phyloP scores from a whole-genome alignment of 30 jellyfish, hydroid and myxozoan species.

The Aurelia aurita complex sp. Pacific region DNA sequence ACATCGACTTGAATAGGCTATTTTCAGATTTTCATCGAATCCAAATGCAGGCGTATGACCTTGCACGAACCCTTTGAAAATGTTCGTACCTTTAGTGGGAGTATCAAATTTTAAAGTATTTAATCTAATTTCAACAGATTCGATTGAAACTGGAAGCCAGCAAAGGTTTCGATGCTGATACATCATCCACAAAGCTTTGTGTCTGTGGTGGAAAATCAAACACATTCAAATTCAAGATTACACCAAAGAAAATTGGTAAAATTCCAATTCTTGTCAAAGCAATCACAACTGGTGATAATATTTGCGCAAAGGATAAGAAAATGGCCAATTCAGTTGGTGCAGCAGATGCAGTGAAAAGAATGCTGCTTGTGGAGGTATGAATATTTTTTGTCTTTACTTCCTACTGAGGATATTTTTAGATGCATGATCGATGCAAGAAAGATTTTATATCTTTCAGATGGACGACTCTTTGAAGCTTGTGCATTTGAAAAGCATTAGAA shows the following conservation, averaged over 20 bases:
- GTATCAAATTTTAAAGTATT: no score
- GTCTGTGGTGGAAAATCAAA: constrained; percentile 72
- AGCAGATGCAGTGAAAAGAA: constrained; percentile 67
- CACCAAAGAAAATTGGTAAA: constrained; percentile 71
- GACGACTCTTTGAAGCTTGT: no score
- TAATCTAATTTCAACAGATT: constrained; percentile 11
- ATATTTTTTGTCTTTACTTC: no score
- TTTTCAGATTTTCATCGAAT: no score
- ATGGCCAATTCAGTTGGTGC: constrained; percentile 58
- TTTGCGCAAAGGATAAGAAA: constrained; percentile 21
- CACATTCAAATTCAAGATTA: constrained; percentile 48
- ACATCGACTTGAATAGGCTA: no score
- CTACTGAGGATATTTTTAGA: no score
- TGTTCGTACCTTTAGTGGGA: no score
- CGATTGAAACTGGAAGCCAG: constrained; percentile 56
- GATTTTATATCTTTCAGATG: no score
- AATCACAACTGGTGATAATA: constrained; percentile 57
- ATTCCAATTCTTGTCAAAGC: constrained; percentile 77
- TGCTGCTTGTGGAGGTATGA: constrained; percentile 71
- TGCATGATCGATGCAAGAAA: no score
- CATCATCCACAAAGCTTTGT: constrained; percentile 61
- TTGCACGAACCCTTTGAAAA: no score
- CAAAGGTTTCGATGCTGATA: constrained; percentile 28
- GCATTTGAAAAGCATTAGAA: no score
- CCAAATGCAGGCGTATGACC: no score